Percentiles rank a stretch among this genome's conserved stretches.
Evolutionary conservation across 2,113 vertebrate genomes (phyloP).

Genomic region (Chaetura pelagica): DNA sequence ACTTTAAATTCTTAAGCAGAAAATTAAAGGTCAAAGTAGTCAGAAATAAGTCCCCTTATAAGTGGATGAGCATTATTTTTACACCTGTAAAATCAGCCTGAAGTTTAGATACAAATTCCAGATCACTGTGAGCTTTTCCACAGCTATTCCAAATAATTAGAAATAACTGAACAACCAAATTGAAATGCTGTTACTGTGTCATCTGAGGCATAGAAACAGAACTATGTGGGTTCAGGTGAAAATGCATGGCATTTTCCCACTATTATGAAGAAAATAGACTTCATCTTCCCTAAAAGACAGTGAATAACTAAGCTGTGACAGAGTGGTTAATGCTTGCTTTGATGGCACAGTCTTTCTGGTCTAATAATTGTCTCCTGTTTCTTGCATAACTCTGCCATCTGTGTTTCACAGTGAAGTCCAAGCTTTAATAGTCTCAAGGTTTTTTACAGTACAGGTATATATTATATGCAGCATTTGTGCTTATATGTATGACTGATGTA

Average conservation of each 20-base stretch:
- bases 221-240: neutral
- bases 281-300: neutral
- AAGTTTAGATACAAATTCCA: neutral
- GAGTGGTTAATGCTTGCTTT: neutral
- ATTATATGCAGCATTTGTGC: neutral
- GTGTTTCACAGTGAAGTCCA: neutral
- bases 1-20: neutral
- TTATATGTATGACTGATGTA: neutral
- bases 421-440: neutral
- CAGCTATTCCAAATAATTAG: neutral
- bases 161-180: neutral
- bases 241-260: neutral
- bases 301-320: neutral
- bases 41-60: neutral
- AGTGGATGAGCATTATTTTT: neutral
- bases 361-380: conserved; percentile 3
- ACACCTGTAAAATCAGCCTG: neutral
- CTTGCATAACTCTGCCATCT: neutral
- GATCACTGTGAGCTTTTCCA: neutral
- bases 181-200: neutral
- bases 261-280: neutral
- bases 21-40: neutral
- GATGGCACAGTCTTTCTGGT: neutral
- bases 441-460: neutral
- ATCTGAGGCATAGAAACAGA: neutral